These are phyloP conservation scores for Leptarthrus brevirostris DNA, from an alignment of 2,888 invertebrate species.

Conservation along the genomic window DNA sequence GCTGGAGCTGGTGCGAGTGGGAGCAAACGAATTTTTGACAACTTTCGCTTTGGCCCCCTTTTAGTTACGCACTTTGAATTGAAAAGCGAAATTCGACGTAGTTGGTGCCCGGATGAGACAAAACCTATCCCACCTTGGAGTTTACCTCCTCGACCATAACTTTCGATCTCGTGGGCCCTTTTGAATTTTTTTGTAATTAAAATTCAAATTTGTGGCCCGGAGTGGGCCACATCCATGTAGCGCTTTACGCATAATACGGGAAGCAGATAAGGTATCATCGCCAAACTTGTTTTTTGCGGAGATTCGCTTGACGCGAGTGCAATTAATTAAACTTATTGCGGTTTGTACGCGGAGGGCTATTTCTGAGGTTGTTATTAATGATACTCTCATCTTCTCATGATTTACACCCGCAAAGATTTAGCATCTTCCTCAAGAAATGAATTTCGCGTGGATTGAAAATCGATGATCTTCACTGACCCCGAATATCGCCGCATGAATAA, in stretches of 20 bases:
- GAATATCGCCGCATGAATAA: neutral
- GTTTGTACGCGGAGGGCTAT: too few species aligned
- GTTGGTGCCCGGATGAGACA: neutral
- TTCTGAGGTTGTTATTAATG: neutral
- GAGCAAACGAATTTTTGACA: neutral
- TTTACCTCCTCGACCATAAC: neutral
- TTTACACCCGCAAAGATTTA: neutral
- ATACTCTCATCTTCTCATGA: neutral
- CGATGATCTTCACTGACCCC: neutral
- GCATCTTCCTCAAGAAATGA: neutral
- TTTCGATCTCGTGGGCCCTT: neutral
- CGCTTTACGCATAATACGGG: neutral
- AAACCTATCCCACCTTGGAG: neutral
- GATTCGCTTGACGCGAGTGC: neutral
- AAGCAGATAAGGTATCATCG: neutral
- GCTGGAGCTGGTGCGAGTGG: neutral
- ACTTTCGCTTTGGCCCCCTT: constrained; percentile 1
- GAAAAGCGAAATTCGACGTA: neutral
- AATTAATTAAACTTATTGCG: neutral
- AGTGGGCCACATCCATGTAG: neutral
- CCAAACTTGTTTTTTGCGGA: neutral
- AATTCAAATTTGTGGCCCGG: neutral
- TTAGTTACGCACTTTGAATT: constrained; percentile 5
- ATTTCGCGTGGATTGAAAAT: neutral
- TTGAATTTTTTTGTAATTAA: neutral